Conservation (phyloP, 1,140 invertebrate species). For the Triops longicaudatus region DNA sequence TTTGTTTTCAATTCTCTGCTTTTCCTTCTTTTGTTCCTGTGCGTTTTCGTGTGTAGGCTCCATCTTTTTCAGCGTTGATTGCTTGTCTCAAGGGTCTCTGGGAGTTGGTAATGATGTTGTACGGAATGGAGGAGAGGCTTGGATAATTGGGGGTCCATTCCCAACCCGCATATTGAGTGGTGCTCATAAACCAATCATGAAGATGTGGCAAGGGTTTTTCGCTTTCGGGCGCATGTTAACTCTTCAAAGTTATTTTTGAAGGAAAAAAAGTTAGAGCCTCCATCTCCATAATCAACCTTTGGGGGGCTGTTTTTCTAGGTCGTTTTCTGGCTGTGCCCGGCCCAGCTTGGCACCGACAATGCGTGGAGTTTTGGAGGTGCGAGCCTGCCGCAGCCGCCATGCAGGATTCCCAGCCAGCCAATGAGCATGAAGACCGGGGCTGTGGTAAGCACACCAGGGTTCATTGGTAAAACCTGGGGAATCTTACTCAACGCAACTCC, state of each 20-base stretch:
- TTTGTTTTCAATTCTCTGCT: background rate
- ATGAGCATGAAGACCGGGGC: background rate
- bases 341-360: slow-evolving; percentile 10
- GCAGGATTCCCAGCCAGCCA: background rate
- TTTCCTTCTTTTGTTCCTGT: background rate
- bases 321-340: slow-evolving; percentile 5
- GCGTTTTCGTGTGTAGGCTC: background rate
- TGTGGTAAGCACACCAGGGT: background rate
- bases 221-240: background rate
- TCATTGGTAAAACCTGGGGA: background rate
- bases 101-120: slow-evolving; percentile 11
- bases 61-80: slow-evolving; percentile 1
- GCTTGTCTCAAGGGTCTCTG: background rate
- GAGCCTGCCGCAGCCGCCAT: slow-evolving; percentile 13
- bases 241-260: background rate
- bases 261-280: background rate
- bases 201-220: slow-evolving; percentile 1
- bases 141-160: slow-evolving; percentile 14
- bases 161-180: slow-evolving; percentile 12
- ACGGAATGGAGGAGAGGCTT: slow-evolving; percentile 14
- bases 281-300: slow-evolving; percentile 1
- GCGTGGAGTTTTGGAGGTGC: background rate
- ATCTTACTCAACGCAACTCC: background rate
- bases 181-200: slow-evolving; percentile 15
- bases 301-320: background rate